Conservation (phyloP, 2,113 vertebrate species). For the Ammospiza nelsoni region DNA sequence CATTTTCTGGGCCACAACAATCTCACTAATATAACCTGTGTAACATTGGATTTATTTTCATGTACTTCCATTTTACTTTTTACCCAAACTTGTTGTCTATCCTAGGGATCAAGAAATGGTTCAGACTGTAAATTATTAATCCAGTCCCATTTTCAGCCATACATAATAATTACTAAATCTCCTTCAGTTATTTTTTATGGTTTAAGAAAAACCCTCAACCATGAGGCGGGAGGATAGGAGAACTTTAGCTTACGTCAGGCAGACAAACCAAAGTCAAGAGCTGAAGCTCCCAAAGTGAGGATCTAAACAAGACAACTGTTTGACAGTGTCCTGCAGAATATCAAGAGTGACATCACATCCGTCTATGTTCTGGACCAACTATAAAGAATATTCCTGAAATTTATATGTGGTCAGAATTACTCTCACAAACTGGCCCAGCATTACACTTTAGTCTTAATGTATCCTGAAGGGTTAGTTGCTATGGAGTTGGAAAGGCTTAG, state of each 20-base stretch:
- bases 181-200: neutral
- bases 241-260: neutral
- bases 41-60: neutral
- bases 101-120: neutral
- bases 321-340: neutral
- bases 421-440: constrained; percentile 19
- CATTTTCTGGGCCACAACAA: neutral
- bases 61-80: neutral
- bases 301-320: neutral
- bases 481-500: constrained; percentile 27
- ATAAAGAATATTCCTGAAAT: constrained; percentile 17
- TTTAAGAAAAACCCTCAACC: neutral
- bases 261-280: neutral
- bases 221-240: neutral
- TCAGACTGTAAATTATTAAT: neutral
- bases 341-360: neutral
- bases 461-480: constrained; percentile 31
- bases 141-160: neutral
- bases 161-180: neutral
- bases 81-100: neutral
- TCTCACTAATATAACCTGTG: neutral
- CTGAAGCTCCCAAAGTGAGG: neutral
- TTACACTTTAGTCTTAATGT: constrained; percentile 3
- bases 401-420: neutral
- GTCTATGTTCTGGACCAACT: neutral